Conservation (phyloP, 1,140 invertebrate species). For the Panulirus ornatus region DNA sequence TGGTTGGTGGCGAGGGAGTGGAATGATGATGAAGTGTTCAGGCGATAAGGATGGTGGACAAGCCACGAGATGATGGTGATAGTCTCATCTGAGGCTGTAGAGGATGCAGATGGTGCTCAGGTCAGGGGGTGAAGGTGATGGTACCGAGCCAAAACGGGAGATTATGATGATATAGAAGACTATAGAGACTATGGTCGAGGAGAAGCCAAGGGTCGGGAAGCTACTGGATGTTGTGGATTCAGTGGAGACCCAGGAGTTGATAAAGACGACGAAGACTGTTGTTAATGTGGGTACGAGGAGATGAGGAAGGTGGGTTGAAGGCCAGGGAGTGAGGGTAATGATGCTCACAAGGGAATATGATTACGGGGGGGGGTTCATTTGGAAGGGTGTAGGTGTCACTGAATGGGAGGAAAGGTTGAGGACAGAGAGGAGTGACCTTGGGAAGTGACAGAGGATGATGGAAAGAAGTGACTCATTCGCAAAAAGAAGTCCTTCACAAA, state of each 20-base stretch:
- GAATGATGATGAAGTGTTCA: background rate
- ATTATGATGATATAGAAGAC: too few relatives aligned
- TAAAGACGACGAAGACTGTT: too few relatives aligned
- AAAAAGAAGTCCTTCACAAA: slow-evolving; percentile 4
- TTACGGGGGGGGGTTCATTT: background rate
- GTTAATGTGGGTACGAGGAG: too few relatives aligned
- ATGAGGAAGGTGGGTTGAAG: too few relatives aligned
- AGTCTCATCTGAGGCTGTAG: background rate
- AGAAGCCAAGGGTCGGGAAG: too few relatives aligned
- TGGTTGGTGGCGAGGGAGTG: background rate
- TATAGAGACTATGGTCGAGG: too few relatives aligned
- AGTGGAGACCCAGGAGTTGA: too few relatives aligned
- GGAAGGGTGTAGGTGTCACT: too few relatives aligned
- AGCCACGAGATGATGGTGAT: background rate
- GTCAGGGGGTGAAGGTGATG: too few relatives aligned
- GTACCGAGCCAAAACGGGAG: too few relatives aligned
- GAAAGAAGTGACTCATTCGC: too few relatives aligned
- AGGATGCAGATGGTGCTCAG: background rate
- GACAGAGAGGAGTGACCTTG: background rate
- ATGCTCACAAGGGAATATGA: background rate
- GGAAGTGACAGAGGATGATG: background rate
- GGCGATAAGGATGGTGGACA: background rate
- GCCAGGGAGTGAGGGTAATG: background rate
- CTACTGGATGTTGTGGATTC: too few relatives aligned
- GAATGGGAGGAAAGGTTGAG: background rate